phyloP scores from a whole-genome alignment of 64 coral and sea anemone genomes.

The Pocillopora damicornis region DNA sequence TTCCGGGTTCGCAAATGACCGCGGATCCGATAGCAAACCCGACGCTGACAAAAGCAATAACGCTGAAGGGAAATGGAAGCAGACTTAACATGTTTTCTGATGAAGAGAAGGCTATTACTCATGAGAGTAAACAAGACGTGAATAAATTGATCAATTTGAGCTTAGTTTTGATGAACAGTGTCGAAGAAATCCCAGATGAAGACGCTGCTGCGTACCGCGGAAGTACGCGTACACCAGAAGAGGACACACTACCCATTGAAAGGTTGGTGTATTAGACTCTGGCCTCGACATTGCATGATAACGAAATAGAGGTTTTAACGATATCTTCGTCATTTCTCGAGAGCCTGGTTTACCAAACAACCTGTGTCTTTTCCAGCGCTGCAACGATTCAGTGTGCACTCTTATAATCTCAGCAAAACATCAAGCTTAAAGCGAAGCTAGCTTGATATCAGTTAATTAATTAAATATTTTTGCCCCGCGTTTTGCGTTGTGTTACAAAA shows the following conservation, averaged over 20 bases:
- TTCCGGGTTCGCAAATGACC: neutral
- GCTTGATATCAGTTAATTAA: too few relatives aligned
- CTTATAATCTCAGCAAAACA: too few relatives aligned
- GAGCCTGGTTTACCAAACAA: too few relatives aligned
- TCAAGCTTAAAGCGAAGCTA: too few relatives aligned
- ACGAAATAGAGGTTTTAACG: neutral
- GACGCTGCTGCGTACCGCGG: neutral
- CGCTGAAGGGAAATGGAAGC: neutral
- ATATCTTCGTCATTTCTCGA: neutral
- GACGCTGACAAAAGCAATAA: neutral
- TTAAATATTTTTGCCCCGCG: too few relatives aligned
- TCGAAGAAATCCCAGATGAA: neutral
- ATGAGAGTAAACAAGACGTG: neutral
- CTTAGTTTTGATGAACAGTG: neutral
- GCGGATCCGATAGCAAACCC: neutral
- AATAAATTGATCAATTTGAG: neutral
- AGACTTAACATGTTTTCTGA: neutral
- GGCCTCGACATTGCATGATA: neutral
- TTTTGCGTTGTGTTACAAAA: too few relatives aligned
- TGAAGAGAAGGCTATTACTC: neutral
- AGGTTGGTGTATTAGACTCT: neutral
- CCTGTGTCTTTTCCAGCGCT: too few relatives aligned
- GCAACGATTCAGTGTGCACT: too few relatives aligned
- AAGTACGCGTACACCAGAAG: neutral
- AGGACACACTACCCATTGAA: neutral